These are phyloP conservation scores for Cirrhinus mrigala DNA, from an alignment of 2,797 vertebrate species.

Conservation along the genomic window DNA sequence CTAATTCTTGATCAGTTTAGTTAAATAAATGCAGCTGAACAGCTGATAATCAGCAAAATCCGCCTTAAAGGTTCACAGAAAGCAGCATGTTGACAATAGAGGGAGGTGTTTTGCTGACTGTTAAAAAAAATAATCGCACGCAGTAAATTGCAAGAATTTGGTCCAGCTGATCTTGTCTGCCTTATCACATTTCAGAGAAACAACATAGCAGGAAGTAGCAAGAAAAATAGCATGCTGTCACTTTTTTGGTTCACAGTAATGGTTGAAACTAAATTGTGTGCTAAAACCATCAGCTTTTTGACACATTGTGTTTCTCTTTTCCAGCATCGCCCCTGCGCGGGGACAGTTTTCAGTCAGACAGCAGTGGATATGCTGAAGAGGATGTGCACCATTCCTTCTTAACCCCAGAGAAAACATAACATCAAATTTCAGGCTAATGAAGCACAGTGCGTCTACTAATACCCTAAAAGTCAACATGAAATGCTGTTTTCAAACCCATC, in stretches of 20 bases:
- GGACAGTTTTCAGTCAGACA: conserved; percentile 78
- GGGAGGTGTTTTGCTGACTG: conserved; percentile 14
- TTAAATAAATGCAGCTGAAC: neutral
- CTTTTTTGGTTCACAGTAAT: neutral
- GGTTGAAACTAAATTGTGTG: neutral
- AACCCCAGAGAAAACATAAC: conserved; percentile 41
- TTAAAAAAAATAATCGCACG: neutral
- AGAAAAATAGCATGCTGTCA: neutral
- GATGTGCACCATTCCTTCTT: conserved; percentile 60
- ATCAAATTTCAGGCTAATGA: neutral
- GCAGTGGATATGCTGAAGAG: conserved; percentile 82
- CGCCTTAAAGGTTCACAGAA: neutral
- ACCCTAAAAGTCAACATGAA: neutral
- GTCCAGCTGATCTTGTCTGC: neutral
- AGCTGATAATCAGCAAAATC: neutral
- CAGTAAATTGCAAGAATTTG: neutral
- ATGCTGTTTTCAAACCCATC: neutral
- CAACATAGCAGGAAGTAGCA: conserved; percentile 49
- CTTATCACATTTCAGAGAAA: conserved; percentile 19
- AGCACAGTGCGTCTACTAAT: neutral
- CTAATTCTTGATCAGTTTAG: neutral
- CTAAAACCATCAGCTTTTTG: neutral
- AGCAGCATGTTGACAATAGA: conserved; percentile 14
- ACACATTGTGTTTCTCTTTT: neutral
- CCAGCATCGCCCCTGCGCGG: conserved; percentile 73